These are phyloP conservation scores for Pelosia muscerda DNA, from an alignment of 2,888 invertebrate genomes.

Conservation along the genomic window DNA sequence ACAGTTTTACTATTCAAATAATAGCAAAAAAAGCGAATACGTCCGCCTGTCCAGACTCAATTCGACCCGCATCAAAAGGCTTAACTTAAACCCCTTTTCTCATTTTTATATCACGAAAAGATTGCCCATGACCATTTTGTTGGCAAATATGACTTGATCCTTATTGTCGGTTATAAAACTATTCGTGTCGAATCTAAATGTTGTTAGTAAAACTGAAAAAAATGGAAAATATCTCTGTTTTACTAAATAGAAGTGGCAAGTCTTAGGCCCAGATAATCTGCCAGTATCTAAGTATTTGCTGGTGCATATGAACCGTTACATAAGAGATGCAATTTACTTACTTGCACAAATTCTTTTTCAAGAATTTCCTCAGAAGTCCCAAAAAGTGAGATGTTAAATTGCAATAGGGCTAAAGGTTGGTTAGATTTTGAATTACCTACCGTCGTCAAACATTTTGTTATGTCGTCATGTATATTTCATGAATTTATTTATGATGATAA, in stretches of 20 bases:
- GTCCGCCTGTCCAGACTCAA: slow-evolving; percentile 81
- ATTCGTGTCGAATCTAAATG: slow-evolving; percentile 52
- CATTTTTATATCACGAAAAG: slow-evolving; percentile 82
- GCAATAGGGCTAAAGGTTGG: background rate
- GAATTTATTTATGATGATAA: no score
- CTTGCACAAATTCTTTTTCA: no score
- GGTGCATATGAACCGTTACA: no score
- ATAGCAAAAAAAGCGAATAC: slow-evolving; percentile 82
- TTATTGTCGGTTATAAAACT: slow-evolving; percentile 65
- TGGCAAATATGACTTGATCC: slow-evolving; percentile 82
- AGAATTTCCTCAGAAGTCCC: no score
- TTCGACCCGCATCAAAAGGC: slow-evolving; percentile 85
- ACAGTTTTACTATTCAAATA: slow-evolving; percentile 84
- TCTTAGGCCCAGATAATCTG: background rate
- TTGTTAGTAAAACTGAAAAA: slow-evolving; percentile 29
- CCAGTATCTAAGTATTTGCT: no score
- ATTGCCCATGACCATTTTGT: slow-evolving; percentile 81
- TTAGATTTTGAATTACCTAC: background rate
- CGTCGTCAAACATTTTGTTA: no score
- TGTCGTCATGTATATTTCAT: no score
- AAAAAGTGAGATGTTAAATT: background rate
- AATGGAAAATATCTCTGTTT: background rate
- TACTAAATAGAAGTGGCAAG: background rate
- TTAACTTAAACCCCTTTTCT: slow-evolving; percentile 83
- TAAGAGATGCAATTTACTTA: no score